Conservation (phyloP, 2,888 invertebrate species). For the Anodontia alba region DNA sequence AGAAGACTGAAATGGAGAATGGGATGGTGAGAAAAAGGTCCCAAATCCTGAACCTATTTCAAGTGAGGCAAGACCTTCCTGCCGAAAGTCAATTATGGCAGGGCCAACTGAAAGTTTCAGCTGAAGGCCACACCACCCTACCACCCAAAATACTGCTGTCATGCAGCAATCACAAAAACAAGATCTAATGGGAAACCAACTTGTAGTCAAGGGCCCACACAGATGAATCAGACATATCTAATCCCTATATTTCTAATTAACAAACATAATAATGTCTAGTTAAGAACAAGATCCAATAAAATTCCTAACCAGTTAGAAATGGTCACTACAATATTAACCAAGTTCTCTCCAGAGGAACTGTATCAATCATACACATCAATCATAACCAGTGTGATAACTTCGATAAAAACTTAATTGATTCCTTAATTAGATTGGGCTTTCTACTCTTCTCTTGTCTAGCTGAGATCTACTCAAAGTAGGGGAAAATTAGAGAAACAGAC, state of each 20-base stretch:
- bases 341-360: conserved; percentile 1
- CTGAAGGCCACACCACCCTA: no score
- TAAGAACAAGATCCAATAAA: conserved; percentile 12
- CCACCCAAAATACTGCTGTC: no score
- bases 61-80: no score
- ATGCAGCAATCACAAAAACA: no score
- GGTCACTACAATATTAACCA: neutral
- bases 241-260: neutral
- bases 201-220: neutral
- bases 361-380: conserved; percentile 14
- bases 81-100: no score
- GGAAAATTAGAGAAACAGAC: neutral
- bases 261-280: conserved; percentile 6
- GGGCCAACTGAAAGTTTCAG: no score
- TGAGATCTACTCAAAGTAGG: neutral
- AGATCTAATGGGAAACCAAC: no score
- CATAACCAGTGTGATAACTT: conserved; percentile 12
- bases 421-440: conserved; percentile 5
- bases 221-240: neutral
- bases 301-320: neutral
- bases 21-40: no score
- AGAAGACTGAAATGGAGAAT: no score
- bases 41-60: no score
- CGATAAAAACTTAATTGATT: conserved; percentile 18
- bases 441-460: neutral